Evolutionary conservation across 2,797 vertebrate species (phyloP).

Genomic region (Enteromius fasciolatus): DNA sequence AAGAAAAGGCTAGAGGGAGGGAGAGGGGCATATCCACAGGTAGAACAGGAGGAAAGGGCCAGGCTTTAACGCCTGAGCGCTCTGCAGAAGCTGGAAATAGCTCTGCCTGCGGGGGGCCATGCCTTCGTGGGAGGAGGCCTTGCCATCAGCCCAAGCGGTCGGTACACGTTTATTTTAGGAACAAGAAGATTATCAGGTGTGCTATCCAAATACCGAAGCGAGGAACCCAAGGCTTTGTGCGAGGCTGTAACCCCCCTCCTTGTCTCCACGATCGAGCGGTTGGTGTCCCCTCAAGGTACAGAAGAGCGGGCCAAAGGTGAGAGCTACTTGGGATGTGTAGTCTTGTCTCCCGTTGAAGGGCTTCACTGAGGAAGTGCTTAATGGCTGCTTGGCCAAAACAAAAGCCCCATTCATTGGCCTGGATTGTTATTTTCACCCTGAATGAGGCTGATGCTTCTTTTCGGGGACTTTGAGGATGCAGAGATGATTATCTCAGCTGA

Average conservation of each 20-base stretch:
- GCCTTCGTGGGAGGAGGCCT: conserved; percentile 58
- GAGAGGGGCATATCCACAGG: conserved; percentile 53
- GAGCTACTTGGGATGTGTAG: conserved; percentile 28
- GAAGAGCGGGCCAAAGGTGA: conserved; percentile 29
- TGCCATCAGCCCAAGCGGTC: conserved; percentile 64
- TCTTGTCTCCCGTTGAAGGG: conserved; percentile 37
- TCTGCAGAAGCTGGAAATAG: conserved; percentile 46
- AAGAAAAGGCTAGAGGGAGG: conserved; percentile 33
- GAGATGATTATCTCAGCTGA: conserved; percentile 54
- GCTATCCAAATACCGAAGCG: conserved; percentile 25
- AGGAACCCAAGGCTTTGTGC: background rate
- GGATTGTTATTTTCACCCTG: conserved; percentile 53
- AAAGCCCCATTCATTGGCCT: conserved; percentile 55
- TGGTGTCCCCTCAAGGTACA: conserved; percentile 24
- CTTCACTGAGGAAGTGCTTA: conserved; percentile 56
- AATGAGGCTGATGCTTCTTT: conserved; percentile 28
- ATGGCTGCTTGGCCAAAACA: conserved; percentile 53
- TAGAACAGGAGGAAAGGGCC: conserved; percentile 48
- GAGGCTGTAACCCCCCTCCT: background rate
- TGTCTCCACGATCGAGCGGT: background rate
- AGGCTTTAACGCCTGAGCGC: conserved; percentile 49
- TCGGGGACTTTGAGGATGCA: conserved; percentile 20
- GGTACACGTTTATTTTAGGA: conserved; percentile 75
- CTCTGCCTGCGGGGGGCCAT: conserved; percentile 44
- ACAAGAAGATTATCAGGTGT: conserved; percentile 77